Base-by-base conservation (phyloP, 2,888 invertebrate species). In the Lissonota sp. region DNA sequence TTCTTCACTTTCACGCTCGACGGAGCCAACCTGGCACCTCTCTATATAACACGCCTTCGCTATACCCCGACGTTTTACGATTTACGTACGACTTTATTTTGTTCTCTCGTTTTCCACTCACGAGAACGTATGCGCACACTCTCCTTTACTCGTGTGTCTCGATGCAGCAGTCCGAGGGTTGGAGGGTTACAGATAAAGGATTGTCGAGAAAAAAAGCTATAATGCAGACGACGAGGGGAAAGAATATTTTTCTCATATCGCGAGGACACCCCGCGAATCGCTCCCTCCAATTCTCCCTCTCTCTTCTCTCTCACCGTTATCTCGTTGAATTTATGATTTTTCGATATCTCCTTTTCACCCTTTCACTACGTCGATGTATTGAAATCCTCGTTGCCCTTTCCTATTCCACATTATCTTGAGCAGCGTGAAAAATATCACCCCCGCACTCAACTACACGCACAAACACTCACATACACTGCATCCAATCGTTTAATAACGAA, bases 241-340 rank as follows among this genome's bases (percentile, higher is more conserved):
- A 26, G 26, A 26, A 26, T 26, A 26, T 26, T 26, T 44, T 8
- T 44, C 44, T 44, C 44, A 44, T 53, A 16, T 53, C 53, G 53
- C 53, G 6, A 14, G 6, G 53, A 12, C 44, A 26, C 26, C 26
- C 26, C 26, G 14, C 14, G 51, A 14, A 26, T 26, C 26, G 26
- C 26, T 3, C 3, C 26, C 26, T 26, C 26, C 3, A 1, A 26
- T 3, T 26, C 26, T 26, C 26, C 26, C 1, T 2, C 26, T 26
- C 26, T 26, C 26, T 3, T 26, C 26, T 26, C 26, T 12, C 51
- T 51, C 12, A n/a, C 12, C 12, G 12, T 4, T 12, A 51, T n/a
- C 4, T 12, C 51, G 12, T 51, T 51, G 12, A 51, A 51, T 51
- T 51, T 51, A 51, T 53, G 7, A 53, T 53, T 53, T 14, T 53